Base-by-base conservation (phyloP, 2,797 vertebrate genomes). In the Petrocephalus schoutedeni region DNA sequence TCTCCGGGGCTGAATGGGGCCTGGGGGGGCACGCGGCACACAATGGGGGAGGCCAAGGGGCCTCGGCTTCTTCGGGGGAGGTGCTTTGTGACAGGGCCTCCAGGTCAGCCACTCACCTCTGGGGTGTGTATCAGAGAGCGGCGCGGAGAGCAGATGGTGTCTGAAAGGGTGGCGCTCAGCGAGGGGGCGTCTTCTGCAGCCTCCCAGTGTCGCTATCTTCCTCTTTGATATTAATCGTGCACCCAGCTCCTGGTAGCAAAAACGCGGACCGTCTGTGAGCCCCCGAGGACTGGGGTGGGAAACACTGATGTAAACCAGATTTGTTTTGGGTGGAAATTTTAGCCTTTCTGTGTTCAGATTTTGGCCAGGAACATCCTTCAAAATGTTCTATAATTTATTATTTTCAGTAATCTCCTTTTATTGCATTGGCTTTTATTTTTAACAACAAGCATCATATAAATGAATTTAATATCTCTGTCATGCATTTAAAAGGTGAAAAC, bases 21-120 rank as follows among this genome's bases (percentile, higher is more conserved):
- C 23, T 56, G 23, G n/a, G 23, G 83, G 53, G 77, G 45, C 36
- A 51, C 91, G 49, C 89, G 92, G 89, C 88, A 82, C 93, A 91
- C 94, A 95, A 94, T 90, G 92, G 92, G 95, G 12, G 16, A 41
- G 67, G 67, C 67, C 67, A 74, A 74, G 67, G 67, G 14, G 14
- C 67, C 67, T 67, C n/a, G 80, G 41, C 80, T 53, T 83, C 45
- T n/a, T 49, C 4, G 3, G 49, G 80, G 53, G 90, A 92, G 92
- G 89, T 89, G 91, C 92, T 91, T 41, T 93, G 94, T 86, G 89
- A 90, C 92, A 91, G 93, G 89, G 94, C 94, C 94, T 96, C 94
- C 95, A 96, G 94, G 92, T 95, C 91, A 92, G 90, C 93, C 92
- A 95, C 95, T 94, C 93, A 96, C 88, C 89, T 91, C 92, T 92